Base-by-base conservation (phyloP, 2,113 vertebrate genomes). In the Dryoscopus gambensis region DNA sequence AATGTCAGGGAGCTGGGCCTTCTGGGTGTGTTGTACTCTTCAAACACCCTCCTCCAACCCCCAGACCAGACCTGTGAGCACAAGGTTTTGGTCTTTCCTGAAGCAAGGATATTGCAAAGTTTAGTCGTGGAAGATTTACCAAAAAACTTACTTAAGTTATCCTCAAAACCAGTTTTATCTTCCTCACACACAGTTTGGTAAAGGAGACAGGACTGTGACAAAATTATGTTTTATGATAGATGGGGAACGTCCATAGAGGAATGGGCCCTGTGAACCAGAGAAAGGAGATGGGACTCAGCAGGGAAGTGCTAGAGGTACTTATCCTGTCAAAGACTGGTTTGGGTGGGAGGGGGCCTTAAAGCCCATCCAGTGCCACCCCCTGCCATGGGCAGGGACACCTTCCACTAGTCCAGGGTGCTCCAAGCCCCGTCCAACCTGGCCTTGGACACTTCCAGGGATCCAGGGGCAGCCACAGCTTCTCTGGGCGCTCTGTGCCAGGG, bases 321-420 rank as follows among this genome's bases (percentile, higher is more conserved):
- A 18, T 4, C 33, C n/a, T 60, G 9, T 25, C 53, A 67, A 39
- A 39, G 69, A 22, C 37, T n/a, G 46, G 11, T 40, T 75, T 83
- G 55, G 55, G n/a, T 55, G 1, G 24, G n/a, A 60, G n/a, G 5
- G 8, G 16, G n/a, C 39, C 20, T 35, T 39, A n/a, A 59, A 30
- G 13, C 2, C 5, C 37, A 33, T 11, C 37, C n/a, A 19, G 20
- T 14, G 1, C 28, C 60, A 42, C 7, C 13, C 10, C 22, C 15
- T 85, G 50, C 60, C 24, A 33, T 10, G 22, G 65, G 18, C 33
- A 81, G 22, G 10, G 31, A 20, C 68, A 65, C 6, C 28, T 67
- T 5, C 13, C 33, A 4, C 37, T 7, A 0, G 0, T 23, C 44
- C 52, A 67, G 23, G 7, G 0, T 59, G 37, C 44, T 81, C 37